A percentile compares a stretch with the other conserved stretches of the same genome.
phyloP scores from a whole-genome alignment of 2,797 vertebrate species.

The Pachyuromys duprasi region DNA sequence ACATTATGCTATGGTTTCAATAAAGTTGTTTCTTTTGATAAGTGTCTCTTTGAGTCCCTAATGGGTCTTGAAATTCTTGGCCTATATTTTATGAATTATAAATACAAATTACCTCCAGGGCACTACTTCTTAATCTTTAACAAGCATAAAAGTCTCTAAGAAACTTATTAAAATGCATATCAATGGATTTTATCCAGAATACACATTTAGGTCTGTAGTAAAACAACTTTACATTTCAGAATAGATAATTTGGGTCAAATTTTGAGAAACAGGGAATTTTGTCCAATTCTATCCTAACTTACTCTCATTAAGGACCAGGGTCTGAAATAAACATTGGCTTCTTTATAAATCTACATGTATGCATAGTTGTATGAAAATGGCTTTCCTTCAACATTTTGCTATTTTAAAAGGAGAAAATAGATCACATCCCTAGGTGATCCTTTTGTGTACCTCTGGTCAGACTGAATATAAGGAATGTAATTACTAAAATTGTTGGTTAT shows the following conservation, averaged over 20 bases:
- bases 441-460: not conserved
- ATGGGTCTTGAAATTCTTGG: not conserved
- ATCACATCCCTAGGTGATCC: not conserved
- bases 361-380: not conserved
- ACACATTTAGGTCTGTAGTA: not conserved
- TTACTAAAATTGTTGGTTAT: constrained; percentile 43
- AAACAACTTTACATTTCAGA: not conserved
- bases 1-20: constrained; percentile 1
- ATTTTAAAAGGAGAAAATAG: constrained; percentile 25
- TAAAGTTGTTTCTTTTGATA: constrained; percentile 29
- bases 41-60: not conserved
- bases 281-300: constrained; percentile 15
- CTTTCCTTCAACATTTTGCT: constrained; percentile 14
- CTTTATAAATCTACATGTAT: not conserved
- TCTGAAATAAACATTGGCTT: not conserved
- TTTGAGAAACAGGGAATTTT: not conserved
- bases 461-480: constrained; percentile 37
- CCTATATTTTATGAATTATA: constrained; percentile 22
- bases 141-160: constrained; percentile 39
- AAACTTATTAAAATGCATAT: not conserved
- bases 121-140: constrained; percentile 3
- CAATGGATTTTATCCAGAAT: not conserved
- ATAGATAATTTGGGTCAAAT: not conserved
- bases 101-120: not conserved
- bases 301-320: not conserved